phyloP scores from a whole-genome alignment of 2,113 vertebrate genomes.

The Pica pica region DNA sequence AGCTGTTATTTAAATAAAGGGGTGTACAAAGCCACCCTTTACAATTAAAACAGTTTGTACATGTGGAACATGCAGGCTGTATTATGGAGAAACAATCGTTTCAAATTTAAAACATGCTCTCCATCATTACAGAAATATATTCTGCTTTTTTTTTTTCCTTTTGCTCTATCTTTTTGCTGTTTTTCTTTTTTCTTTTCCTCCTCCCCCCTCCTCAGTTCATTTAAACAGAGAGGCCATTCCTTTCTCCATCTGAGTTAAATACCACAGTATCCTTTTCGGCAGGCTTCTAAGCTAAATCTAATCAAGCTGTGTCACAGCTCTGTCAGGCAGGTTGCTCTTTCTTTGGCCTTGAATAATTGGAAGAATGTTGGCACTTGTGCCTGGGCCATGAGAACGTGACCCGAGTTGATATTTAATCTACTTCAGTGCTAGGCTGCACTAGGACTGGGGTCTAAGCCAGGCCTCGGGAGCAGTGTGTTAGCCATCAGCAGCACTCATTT shows the following conservation, averaged over 20 bases:
- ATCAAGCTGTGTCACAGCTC: slow-evolving; percentile 75
- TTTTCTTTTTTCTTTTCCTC: not conserved
- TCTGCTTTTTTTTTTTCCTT: not conserved
- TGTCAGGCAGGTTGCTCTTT: slow-evolving; percentile 68
- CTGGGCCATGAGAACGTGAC: slow-evolving; percentile 72
- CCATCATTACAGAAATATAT: slow-evolving; percentile 16
- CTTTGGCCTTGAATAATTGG: slow-evolving; percentile 71
- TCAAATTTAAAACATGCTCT: not conserved
- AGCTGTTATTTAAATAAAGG: not conserved
- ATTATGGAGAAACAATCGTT: not conserved
- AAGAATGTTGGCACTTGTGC: slow-evolving; percentile 75
- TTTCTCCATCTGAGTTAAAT: slow-evolving; percentile 56
- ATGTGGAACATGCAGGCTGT: not conserved
- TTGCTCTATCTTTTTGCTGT: not conserved
- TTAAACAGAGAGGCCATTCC: slow-evolving; percentile 55
- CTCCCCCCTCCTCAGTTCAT: not conserved
- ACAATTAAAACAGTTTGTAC: not conserved
- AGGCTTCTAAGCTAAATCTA: slow-evolving; percentile 74
- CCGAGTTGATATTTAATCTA: slow-evolving; percentile 77
- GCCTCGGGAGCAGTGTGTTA: slow-evolving; percentile 51
- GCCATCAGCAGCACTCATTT: slow-evolving; percentile 51
- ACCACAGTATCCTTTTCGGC: slow-evolving; percentile 66
- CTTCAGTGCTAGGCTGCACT: slow-evolving; percentile 68
- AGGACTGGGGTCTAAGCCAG: slow-evolving; percentile 52
- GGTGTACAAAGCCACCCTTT: not conserved